Base-by-base conservation (phyloP, 2,797 vertebrate genomes). In the Euphonia xanthogaster region DNA sequence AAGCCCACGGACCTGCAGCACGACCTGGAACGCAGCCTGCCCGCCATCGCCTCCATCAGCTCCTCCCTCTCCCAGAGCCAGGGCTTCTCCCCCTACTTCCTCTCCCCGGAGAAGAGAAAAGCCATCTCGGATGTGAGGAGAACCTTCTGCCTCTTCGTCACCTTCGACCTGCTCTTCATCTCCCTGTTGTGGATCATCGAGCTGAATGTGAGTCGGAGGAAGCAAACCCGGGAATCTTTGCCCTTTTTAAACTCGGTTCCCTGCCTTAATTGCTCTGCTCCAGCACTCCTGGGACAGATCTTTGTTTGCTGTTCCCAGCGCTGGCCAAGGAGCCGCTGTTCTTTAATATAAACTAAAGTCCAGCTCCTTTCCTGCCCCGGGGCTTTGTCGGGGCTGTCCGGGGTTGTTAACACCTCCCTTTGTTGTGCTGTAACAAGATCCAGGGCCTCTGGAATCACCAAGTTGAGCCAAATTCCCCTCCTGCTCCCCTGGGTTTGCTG, bases 81-180 rank as follows among this genome's bases (percentile, higher is more conserved):
- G 94, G 98, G 97, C 79, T 94, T 99, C 73, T 98, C 98, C 4
- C 98, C 98, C 0, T 98, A 97, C 1, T 95, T 23, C 94, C 66
- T 83, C 82, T 48, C 96, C 53, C 51, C 50, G 0, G 97, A 97
- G 96, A 98, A 98, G 78, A 98, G 98, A 55, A 98, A 87, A 75
- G 95, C 95, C 97, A 98, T 99, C 97, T 99, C 99, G 0, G 99
- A 99, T 2, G 99, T 99, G 27, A 99, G 99, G 8, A 98, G 99
- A 25, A 99, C 99, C 62, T 99, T 99, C 98, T 99, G 99, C 90
- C 99, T 99, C 86, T 99, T 99, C 0, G 99, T 99, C 95, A 99
- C 99, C 20, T 99, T 99, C 16, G 99, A 99, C 92, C 98, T 99
- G 89, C 99, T 99, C 94, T 99, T 99, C 97, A 98, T 99, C 92